Conservation (phyloP, 2,888 invertebrate species). For the Monoplex corrugatus region DNA sequence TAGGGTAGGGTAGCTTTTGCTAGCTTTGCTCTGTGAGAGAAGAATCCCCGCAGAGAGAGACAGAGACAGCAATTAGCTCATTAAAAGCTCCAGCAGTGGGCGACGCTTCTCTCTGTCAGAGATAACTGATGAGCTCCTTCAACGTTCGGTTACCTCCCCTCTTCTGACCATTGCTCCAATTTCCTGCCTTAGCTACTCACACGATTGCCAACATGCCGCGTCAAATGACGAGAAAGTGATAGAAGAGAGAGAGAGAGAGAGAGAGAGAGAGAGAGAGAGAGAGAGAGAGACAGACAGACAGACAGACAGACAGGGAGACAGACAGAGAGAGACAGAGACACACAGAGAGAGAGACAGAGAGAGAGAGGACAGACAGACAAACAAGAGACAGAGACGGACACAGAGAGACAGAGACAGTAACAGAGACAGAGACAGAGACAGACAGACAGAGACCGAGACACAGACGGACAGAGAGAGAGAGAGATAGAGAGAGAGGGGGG, state of each 20-base stretch:
- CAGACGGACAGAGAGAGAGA: background rate
- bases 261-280: background rate
- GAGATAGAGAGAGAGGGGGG: no score
- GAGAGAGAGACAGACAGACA: no score
- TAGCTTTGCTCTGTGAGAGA: background rate
- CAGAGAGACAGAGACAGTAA: background rate
- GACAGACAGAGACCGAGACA: background rate
- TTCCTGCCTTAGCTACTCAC: background rate
- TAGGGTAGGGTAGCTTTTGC: background rate
- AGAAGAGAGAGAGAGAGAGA: constrained; percentile 3
- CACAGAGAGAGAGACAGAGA: background rate
- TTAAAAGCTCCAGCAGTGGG: background rate
- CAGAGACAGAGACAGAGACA: background rate
- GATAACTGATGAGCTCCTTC: background rate
- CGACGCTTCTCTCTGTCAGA: background rate
- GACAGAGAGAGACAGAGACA: background rate
- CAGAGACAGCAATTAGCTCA: background rate
- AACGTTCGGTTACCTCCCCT: background rate
- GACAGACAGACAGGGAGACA: no score
- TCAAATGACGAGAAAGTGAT: no score
- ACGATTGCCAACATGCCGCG: background rate
- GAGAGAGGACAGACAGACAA: background rate
- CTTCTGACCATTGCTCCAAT: background rate
- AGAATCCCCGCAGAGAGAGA: background rate
- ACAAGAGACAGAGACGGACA: background rate